Evolutionary conservation across 2,797 vertebrate species (phyloP).

Genomic region (Labroides dimidiatus): DNA sequence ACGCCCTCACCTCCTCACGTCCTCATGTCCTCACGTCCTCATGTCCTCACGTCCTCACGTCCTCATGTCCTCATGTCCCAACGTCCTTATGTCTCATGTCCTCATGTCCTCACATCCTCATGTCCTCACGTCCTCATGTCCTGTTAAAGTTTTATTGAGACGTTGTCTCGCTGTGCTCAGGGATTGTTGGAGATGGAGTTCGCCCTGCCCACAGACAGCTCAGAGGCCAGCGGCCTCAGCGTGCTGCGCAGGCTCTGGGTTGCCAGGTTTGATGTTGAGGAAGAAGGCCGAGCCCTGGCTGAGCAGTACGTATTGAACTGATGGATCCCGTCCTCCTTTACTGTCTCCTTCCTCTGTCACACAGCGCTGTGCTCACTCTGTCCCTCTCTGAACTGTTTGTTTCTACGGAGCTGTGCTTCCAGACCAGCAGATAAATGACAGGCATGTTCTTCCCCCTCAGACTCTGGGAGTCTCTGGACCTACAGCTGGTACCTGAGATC

Average conservation of each 20-base stretch:
- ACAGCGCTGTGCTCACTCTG: too few species aligned
- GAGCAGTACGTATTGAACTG: slow-evolving; percentile 84
- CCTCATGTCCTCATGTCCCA: too few species aligned
- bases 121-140: too few species aligned
- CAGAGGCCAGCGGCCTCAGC: slow-evolving; percentile 90
- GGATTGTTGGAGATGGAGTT: slow-evolving; percentile 94
- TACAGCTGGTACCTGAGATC: slow-evolving; percentile 92
- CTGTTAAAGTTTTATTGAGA: neutral
- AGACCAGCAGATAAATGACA: neutral
- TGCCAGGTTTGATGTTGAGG: slow-evolving; percentile 93
- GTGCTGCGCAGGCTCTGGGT: slow-evolving; percentile 95
- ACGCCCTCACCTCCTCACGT: too few species aligned
- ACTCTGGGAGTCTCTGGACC: slow-evolving; percentile 91
- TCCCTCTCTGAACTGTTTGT: too few species aligned
- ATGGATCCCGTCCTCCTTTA: too few species aligned
- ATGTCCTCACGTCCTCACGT: too few species aligned
- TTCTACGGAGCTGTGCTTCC: neutral
- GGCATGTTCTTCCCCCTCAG: slow-evolving; percentile 68
- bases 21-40: too few species aligned
- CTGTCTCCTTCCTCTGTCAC: too few species aligned
- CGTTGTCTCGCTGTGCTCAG: slow-evolving; percentile 65
- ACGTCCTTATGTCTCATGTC: too few species aligned
- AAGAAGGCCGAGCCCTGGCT: slow-evolving; percentile 89
- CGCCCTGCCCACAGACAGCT: slow-evolving; percentile 91
- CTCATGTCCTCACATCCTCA: too few species aligned